These are phyloP conservation scores for Nothocercus julius DNA, from an alignment of 2,113 vertebrate genomes.

Conservation along the genomic window DNA sequence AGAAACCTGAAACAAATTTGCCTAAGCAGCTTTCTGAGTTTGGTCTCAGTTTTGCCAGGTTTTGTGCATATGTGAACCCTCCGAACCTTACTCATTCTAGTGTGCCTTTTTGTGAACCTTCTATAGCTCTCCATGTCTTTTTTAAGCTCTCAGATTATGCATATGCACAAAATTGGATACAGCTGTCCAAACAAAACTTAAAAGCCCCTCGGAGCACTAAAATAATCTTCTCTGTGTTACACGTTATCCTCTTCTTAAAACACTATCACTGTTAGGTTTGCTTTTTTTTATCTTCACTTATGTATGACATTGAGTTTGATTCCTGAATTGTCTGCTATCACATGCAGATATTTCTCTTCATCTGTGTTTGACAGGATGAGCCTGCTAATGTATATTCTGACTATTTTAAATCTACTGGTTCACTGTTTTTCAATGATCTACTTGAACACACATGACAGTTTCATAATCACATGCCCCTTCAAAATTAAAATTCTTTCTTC, in stretches of 20 bases:
- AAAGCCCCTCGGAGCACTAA: conserved; percentile 28
- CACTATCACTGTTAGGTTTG: conserved; percentile 7
- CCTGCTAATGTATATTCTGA: neutral
- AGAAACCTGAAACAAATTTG: neutral
- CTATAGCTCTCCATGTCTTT: conserved; percentile 15
- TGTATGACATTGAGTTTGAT: neutral
- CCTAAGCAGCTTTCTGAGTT: neutral
- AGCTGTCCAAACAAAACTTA: conserved; percentile 50
- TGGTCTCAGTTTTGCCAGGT: neutral
- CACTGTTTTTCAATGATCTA: neutral
- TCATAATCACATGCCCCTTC: neutral
- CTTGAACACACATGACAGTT: neutral
- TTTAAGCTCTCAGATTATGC: neutral
- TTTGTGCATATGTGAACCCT: neutral
- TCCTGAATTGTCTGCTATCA: neutral
- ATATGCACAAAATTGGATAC: conserved; percentile 25
- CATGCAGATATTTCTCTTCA: neutral
- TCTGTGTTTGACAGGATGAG: neutral
- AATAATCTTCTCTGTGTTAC: conserved; percentile 22
- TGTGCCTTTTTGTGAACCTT: conserved; percentile 8
- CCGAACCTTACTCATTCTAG: neutral
- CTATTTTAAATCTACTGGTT: neutral
- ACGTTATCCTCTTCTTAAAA: neutral
- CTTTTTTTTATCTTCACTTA: conserved; percentile 12
- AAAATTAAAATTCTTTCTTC: neutral